A percentile compares a stretch with the other conserved stretches of the same genome.
phyloP scores from a whole-genome alignment of 2,113 vertebrate species.

The Heterochromis multidens region DNA sequence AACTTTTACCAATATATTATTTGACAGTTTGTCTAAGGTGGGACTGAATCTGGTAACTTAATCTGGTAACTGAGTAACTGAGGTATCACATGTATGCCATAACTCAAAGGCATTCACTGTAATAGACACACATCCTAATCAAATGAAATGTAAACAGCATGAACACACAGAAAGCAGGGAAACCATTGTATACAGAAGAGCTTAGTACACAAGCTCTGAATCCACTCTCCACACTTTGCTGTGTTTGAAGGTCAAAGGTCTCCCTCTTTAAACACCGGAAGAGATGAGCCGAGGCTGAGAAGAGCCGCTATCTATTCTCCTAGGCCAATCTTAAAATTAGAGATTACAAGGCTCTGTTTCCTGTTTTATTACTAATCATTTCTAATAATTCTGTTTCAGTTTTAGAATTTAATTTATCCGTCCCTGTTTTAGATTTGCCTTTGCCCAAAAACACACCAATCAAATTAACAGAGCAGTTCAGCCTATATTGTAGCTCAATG shows the following conservation, averaged over 20 bases:
- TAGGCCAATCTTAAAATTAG: neutral
- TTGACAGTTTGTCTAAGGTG: neutral
- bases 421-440: conserved; percentile 23
- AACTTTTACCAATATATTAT: neutral
- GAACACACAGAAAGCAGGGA: conserved; percentile 30
- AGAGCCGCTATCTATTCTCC: neutral
- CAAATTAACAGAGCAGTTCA: conserved; percentile 1
- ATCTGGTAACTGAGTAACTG: neutral
- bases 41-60: neutral
- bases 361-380: conserved; percentile 1
- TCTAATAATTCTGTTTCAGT: conserved; percentile 17
- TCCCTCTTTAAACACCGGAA: conserved; percentile 26
- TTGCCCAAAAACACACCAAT: conserved; percentile 18
- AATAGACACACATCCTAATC: conserved; percentile 41
- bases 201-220: conserved; percentile 46
- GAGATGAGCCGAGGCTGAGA: neutral
- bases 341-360: conserved; percentile 6
- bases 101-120: neutral
- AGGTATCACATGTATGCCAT: neutral
- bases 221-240: conserved; percentile 42
- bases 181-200: conserved; percentile 29
- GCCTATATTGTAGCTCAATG: neutral
- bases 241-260: conserved; percentile 59
- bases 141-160: conserved; percentile 59
- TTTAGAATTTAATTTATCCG: conserved; percentile 8